These are phyloP conservation scores for Polymixis lichenea DNA, from an alignment of 2,888 invertebrate genomes.

Conservation along the genomic window DNA sequence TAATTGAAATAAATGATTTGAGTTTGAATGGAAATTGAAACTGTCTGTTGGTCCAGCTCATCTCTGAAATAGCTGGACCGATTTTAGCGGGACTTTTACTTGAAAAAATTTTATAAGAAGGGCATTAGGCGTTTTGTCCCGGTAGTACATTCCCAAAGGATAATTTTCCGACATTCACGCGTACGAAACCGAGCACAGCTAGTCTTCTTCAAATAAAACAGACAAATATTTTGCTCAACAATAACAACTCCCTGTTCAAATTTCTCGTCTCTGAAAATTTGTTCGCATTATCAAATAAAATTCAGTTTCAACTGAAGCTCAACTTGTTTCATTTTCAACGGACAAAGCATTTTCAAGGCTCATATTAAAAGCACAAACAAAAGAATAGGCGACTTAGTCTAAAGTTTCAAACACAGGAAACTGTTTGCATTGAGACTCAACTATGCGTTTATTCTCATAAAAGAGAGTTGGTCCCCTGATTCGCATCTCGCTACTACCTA, in stretches of 20 bases:
- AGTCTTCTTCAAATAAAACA: constrained; percentile 16
- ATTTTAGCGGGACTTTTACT: too few species aligned
- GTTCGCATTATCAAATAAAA: constrained; percentile 54
- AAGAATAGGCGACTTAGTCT: constrained; percentile 39
- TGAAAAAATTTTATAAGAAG: too few species aligned
- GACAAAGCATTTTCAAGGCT: constrained; percentile 56
- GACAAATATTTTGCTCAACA: constrained; percentile 18
- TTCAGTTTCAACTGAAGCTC: constrained; percentile 36
- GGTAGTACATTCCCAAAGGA: too few species aligned
- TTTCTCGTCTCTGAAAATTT: constrained; percentile 35
- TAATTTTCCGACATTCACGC: too few species aligned
- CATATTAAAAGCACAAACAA: constrained; percentile 51
- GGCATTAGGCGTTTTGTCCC: too few species aligned
- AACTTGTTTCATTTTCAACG: constrained; percentile 46
- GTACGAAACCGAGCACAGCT: too few species aligned
- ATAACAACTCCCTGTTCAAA: constrained; percentile 16
- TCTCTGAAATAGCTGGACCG: too few species aligned
- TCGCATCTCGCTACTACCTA: constrained; percentile 28
- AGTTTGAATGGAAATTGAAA: too few species aligned
- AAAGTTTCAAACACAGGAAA: constrained; percentile 48
- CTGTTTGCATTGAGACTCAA: constrained; percentile 38
- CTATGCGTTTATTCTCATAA: constrained; percentile 60
- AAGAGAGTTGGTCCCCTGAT: constrained; percentile 38
- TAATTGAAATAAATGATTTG: too few species aligned
- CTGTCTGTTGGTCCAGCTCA: too few species aligned